These are phyloP conservation scores for Cinclus cinclus DNA, from an alignment of 2,113 vertebrate species.

Conservation along the genomic window DNA sequence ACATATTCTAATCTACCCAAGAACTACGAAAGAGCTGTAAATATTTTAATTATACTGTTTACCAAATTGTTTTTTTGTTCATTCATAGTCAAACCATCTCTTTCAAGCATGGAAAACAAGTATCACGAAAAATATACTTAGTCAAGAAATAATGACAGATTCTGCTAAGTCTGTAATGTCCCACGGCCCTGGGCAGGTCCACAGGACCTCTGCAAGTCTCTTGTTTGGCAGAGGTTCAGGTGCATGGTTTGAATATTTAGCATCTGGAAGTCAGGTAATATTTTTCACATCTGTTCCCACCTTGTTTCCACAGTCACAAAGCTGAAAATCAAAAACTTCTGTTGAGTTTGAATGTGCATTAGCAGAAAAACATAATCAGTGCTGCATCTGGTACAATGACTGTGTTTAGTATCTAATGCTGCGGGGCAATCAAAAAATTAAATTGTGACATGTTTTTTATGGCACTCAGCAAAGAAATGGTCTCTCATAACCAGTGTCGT, in stretches of 20 bases:
- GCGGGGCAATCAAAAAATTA: neutral
- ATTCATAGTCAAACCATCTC: neutral
- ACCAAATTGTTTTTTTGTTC: fast-evolving
- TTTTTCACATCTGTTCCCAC: neutral
- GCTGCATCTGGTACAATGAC: neutral
- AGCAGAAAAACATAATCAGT: neutral
- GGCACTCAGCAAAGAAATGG: neutral
- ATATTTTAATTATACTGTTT: neutral
- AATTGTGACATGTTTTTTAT: neutral
- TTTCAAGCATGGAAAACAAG: neutral
- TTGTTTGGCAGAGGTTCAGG: neutral
- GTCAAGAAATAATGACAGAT: neutral
- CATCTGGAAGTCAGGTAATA: neutral
- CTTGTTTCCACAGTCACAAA: neutral
- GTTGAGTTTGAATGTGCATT: neutral
- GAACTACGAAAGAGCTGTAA: neutral
- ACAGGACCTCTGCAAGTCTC: neutral
- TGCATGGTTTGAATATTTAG: neutral
- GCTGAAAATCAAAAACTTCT: neutral
- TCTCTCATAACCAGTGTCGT: neutral
- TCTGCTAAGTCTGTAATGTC: neutral
- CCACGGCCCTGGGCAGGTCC: neutral
- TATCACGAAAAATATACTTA: neutral
- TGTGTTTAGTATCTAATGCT: too few relatives aligned
- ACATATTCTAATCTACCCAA: neutral